phyloP scores from a whole-genome alignment of 2,888 invertebrate species.

The Chaetogeoica ovagalla region DNA sequence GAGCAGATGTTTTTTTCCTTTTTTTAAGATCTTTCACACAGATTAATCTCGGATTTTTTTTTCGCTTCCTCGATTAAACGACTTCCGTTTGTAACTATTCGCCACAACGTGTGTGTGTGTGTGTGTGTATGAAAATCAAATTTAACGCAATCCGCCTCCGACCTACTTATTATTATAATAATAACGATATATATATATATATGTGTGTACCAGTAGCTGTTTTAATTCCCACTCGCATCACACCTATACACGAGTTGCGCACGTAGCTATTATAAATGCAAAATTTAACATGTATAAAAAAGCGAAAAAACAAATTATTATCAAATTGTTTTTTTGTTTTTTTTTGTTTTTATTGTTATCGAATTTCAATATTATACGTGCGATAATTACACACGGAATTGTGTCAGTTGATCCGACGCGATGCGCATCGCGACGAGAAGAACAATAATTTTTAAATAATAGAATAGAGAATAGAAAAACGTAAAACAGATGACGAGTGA shows the following conservation, averaged over 20 bases:
- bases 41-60: conserved; percentile 11
- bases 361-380: no score
- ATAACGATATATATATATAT: no score
- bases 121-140: conserved; percentile 5
- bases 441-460: no score
- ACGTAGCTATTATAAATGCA: conserved; percentile 11
- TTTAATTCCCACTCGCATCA: conserved; percentile 21
- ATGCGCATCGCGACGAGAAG: no score
- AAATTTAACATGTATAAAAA: conserved; percentile 1
- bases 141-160: conserved; percentile 30
- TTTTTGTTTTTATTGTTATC: no score
- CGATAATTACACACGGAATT: no score
- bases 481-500: no score
- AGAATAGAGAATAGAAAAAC: no score
- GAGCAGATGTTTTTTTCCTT: background rate
- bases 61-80: background rate
- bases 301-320: no score
- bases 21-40: conserved; percentile 7
- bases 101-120: background rate
- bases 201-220: no score
- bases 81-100: conserved; percentile 35
- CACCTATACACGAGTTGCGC: background rate
- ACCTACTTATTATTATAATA: conserved; percentile 37
- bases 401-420: no score
- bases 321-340: no score